These are phyloP conservation scores for Acanthococcus lagerstroemiae DNA, from an alignment of 2,888 invertebrate species.

Conservation along the genomic window DNA sequence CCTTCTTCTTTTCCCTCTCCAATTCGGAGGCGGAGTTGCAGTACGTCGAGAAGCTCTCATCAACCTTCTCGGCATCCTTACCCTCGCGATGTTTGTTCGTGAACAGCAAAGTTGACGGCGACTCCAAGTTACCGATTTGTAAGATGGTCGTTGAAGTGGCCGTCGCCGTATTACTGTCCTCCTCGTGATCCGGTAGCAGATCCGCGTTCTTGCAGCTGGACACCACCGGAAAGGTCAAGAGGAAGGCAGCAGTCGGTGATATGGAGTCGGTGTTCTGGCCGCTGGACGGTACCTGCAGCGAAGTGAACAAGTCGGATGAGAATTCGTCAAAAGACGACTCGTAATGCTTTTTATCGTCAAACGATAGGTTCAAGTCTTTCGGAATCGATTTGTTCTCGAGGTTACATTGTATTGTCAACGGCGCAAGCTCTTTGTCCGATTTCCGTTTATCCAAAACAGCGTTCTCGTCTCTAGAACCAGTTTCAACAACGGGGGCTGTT, in stretches of 20 bases:
- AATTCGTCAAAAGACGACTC: slow-evolving; percentile 41
- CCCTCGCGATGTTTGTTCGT: background rate
- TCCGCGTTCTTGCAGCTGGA: slow-evolving; percentile 50
- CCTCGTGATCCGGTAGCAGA: slow-evolving; percentile 46
- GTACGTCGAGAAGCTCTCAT: background rate
- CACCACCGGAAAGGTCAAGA: slow-evolving; percentile 64
- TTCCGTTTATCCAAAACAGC: background rate
- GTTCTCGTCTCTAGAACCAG: slow-evolving; percentile 23
- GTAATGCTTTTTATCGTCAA: slow-evolving; percentile 19
- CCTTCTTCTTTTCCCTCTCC: background rate
- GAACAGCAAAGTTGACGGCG: slow-evolving; percentile 32
- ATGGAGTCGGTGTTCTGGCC: slow-evolving; percentile 47
- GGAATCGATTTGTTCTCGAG: slow-evolving; percentile 13
- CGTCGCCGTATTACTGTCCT: slow-evolving; percentile 39
- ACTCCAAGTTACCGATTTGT: slow-evolving; percentile 43
- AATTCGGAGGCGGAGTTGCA: background rate
- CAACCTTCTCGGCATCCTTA: background rate
- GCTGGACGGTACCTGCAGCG: slow-evolving; percentile 47
- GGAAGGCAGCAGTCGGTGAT: slow-evolving; percentile 66
- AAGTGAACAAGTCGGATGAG: slow-evolving; percentile 52
- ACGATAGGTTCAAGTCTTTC: slow-evolving; percentile 13
- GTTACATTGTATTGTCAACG: slow-evolving; percentile 5
- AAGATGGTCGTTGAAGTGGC: slow-evolving; percentile 42
- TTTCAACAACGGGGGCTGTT: background rate
- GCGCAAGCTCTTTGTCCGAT: slow-evolving; percentile 10